phyloP scores from a whole-genome alignment of 1,140 invertebrate genomes.

The Drosophila elegans region DNA sequence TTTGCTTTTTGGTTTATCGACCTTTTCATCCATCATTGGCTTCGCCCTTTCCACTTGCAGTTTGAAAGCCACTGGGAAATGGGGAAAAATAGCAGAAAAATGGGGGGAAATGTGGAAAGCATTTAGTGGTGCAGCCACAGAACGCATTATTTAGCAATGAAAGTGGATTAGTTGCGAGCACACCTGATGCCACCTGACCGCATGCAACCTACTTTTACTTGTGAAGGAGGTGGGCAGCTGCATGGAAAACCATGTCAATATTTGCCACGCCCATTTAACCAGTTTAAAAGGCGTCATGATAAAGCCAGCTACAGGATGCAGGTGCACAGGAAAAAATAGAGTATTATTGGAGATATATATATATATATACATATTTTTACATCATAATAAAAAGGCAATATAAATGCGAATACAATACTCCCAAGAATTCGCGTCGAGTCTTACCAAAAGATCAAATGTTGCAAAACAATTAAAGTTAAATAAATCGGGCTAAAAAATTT shows the following conservation, averaged over 20 bases:
- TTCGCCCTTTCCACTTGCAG: conserved; percentile 33
- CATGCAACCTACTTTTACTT: conserved; percentile 64
- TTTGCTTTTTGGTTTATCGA: conserved; percentile 58
- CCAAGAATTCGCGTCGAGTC: no score
- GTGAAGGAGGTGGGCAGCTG: conserved; percentile 15
- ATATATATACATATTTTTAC: no score
- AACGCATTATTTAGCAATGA: conserved; percentile 74
- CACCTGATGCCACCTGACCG: conserved; percentile 32
- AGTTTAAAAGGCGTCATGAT: conserved; percentile 65
- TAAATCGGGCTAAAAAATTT: no score
- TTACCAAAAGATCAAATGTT: no score
- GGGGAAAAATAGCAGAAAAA: no score
- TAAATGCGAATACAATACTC: no score
- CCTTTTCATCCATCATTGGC: conserved; percentile 48
- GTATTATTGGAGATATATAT: no score
- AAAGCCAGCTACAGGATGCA: conserved; percentile 42
- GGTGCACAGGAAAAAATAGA: conserved; percentile 1
- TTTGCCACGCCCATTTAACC: conserved; percentile 74
- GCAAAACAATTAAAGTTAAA: no score
- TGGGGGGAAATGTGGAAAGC: conserved; percentile 28
- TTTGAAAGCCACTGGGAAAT: conserved; percentile 25
- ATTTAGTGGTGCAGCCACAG: conserved; percentile 42
- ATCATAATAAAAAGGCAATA: no score
- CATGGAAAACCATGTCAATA: conserved; percentile 70
- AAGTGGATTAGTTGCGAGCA: conserved; percentile 68